phyloP scores from a whole-genome alignment of 2,113 vertebrate species.

The Callospermophilus lateralis region DNA sequence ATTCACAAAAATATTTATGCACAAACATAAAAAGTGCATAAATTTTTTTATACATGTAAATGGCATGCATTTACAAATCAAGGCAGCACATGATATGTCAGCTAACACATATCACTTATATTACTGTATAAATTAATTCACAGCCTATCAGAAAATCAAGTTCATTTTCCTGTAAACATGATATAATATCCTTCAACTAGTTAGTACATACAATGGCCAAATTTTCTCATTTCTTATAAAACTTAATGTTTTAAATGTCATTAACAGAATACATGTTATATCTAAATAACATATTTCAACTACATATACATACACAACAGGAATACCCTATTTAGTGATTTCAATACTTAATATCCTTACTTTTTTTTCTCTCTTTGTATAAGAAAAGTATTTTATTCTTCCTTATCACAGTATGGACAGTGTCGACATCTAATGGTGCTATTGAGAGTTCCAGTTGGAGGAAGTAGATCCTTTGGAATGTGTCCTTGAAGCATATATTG shows the following conservation, averaged over 20 bases:
- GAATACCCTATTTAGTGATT: background rate
- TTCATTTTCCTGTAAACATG: background rate
- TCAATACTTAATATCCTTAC: background rate
- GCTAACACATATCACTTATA: background rate
- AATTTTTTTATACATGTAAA: background rate
- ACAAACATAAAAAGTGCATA: background rate
- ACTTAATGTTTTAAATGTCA: background rate
- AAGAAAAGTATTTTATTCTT: background rate
- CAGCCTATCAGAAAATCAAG: background rate
- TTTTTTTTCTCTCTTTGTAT: background rate
- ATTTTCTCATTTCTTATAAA: background rate
- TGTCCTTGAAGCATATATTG: background rate
- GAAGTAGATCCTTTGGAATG: background rate
- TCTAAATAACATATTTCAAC: background rate
- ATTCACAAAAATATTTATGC: background rate
- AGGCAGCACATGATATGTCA: rapidly evolving
- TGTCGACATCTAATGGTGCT: background rate
- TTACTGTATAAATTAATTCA: background rate
- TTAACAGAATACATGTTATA: background rate
- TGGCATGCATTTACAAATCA: background rate
- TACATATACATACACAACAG: background rate
- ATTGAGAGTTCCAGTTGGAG: background rate
- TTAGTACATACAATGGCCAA: background rate
- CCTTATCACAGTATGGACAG: background rate
- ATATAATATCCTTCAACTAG: background rate